phyloP scores from a whole-genome alignment of 2,888 invertebrate species.

The Caenorhabditis panamensis region DNA sequence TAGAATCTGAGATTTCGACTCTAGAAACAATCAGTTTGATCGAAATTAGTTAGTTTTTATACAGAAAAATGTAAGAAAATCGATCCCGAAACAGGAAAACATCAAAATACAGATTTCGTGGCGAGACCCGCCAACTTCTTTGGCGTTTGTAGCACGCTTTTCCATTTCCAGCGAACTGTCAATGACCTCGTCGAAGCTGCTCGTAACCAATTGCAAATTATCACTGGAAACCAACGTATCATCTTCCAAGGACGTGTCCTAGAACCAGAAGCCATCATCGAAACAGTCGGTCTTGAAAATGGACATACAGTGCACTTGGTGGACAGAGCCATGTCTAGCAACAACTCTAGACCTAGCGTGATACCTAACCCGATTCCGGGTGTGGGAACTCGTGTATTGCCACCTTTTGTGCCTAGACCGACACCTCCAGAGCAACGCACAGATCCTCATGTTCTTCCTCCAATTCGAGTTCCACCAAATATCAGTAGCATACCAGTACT shows the following conservation, averaged over 20 bases:
- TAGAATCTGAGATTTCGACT: no score
- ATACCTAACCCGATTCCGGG: not conserved
- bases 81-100: no score
- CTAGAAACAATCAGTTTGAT: no score
- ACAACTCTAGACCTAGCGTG: conserved; percentile 14
- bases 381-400: not conserved
- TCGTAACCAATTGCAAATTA: conserved; percentile 17
- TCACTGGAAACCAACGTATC: conserved; percentile 23
- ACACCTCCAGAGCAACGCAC: not conserved
- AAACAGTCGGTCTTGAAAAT: conserved; percentile 23
- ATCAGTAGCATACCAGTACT: not conserved
- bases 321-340: conserved; percentile 15
- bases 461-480: conserved; percentile 5
- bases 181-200: conserved; percentile 7
- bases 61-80: no score
- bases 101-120: no score
- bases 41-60: no score
- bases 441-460: not conserved
- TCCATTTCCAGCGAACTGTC: conserved; percentile 37
- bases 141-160: no score
- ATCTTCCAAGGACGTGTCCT: conserved; percentile 53
- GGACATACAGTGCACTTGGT: conserved; percentile 55
- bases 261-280: not conserved
- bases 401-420: not conserved
- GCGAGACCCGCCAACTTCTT: no score